Conservation (phyloP, 1,140 invertebrate genomes). For the Heliothis subflexa region DNA sequence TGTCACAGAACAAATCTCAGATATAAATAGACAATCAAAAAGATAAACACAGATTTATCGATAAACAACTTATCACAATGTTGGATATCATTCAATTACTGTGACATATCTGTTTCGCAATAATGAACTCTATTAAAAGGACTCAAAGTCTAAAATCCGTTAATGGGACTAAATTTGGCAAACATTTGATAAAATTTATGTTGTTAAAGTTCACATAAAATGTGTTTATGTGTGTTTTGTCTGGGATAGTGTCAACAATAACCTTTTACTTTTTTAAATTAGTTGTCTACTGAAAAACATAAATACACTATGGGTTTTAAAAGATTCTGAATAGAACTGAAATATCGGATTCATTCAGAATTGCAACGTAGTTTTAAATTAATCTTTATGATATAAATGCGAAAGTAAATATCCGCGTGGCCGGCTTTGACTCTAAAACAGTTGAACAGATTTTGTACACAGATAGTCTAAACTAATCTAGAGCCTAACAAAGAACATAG, state of each 20-base stretch:
- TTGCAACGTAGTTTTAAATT: no score
- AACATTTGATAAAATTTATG: background rate
- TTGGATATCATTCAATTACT: slow-evolving; percentile 16
- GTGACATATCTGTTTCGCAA: background rate
- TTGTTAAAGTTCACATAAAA: slow-evolving; percentile 2
- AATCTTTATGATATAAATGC: no score
- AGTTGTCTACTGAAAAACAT: no score
- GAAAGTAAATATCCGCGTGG: no score
- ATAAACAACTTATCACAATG: background rate
- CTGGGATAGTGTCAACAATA: background rate
- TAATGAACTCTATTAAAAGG: background rate
- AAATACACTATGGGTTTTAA: no score
- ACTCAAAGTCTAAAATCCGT: background rate
- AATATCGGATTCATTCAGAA: no score
- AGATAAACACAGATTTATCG: slow-evolving; percentile 20
- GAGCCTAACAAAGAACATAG: no score
- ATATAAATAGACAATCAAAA: background rate
- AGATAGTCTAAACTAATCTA: no score
- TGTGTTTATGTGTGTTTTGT: slow-evolving; percentile 12
- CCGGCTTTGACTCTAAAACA: no score
- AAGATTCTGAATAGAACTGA: no score
- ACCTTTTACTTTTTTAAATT: background rate
- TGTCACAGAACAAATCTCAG: background rate
- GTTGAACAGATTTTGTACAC: no score
- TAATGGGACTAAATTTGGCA: slow-evolving; percentile 14